Evolutionary conservation across 2,888 invertebrate genomes (phyloP), one percentile per base, ranked within the genome.

Genomic region (Lysandra bellargus): DNA sequence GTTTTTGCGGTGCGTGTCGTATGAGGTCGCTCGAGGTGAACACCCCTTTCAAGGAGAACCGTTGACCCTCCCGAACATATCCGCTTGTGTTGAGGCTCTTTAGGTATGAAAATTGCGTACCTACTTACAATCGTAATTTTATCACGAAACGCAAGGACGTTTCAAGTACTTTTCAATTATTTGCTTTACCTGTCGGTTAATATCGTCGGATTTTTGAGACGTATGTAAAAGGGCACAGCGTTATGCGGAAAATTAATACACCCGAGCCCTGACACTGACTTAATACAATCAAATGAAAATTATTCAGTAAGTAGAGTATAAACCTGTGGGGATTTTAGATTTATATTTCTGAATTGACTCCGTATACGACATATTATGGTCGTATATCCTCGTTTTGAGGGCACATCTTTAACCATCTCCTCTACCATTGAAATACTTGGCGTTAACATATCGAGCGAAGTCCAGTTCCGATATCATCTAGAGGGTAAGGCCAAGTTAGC

Each of bases 11-110:
- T 80, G 80, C 81, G 82, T 84, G 86, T 85, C 86, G 88, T 88
- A 87, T 89, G 88, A 92, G 90, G 91, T 92, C 89, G 90, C 82
- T 84, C 83, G 89, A 92, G 94, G 91, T 93, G 92, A 94, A 94
- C 91, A 93, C 87, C 90, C 93, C 89, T 84, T 84, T 86, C 92
- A 93, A 93, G 93, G 93, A 92, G 89, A 93, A 90, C 87, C 93
- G 86, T 93, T 94, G 93, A 93, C 92, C 93, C 76, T 76, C 89
- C 84, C 86, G 85, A 84, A 87, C 87, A 90, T 87, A 91, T 91
- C 92, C 91, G 90, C 86, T 87, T 90, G 86, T 81, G 80, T 81
- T 80, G 84, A 86, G 85, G 85, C 85, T 81, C 85, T 83, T 75
- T 79, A 81, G 81, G 83, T 81, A 81, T 40, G 73, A 80, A 80